Percentiles rank a stretch among this genome's conserved stretches.
Evolutionary conservation across 2,797 vertebrate species (phyloP).

Genomic region (Platyrinchus mystaceus): DNA sequence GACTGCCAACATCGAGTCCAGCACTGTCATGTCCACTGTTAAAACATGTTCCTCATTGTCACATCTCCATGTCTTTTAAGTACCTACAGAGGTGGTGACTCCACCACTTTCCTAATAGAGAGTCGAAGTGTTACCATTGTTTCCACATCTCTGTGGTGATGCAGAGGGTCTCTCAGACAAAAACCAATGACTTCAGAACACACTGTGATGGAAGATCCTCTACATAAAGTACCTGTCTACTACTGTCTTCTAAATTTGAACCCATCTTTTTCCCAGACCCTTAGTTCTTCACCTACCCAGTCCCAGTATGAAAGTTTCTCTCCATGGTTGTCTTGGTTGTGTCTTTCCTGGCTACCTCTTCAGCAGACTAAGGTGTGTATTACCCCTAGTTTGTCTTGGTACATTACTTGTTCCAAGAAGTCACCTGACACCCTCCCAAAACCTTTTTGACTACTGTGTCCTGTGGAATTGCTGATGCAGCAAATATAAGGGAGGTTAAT

Average conservation of each 20-base stretch:
- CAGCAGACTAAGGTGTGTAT: neutral
- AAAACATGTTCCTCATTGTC: accelerated
- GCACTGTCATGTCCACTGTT: neutral
- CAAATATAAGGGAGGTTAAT: neutral
- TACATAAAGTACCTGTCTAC: neutral
- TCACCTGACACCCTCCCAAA: neutral
- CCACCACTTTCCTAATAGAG: neutral
- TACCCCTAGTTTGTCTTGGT: neutral
- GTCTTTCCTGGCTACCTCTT: neutral
- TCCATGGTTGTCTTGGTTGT: neutral
- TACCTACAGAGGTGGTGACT: neutral
- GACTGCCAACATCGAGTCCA: neutral
- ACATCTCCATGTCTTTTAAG: neutral
- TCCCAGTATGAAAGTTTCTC: neutral
- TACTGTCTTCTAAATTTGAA: neutral
- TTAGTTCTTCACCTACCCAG: neutral
- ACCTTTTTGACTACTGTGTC: neutral
- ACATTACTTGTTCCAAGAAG: neutral
- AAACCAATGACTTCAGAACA: neutral
- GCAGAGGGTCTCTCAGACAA: neutral
- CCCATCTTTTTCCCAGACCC: neutral
- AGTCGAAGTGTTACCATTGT: neutral
- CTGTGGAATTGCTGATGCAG: neutral
- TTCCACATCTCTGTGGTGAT: neutral
- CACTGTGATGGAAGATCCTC: neutral